These are phyloP conservation scores for Papilio protenor DNA, from an alignment of 2,888 invertebrate species.

Conservation along the genomic window DNA sequence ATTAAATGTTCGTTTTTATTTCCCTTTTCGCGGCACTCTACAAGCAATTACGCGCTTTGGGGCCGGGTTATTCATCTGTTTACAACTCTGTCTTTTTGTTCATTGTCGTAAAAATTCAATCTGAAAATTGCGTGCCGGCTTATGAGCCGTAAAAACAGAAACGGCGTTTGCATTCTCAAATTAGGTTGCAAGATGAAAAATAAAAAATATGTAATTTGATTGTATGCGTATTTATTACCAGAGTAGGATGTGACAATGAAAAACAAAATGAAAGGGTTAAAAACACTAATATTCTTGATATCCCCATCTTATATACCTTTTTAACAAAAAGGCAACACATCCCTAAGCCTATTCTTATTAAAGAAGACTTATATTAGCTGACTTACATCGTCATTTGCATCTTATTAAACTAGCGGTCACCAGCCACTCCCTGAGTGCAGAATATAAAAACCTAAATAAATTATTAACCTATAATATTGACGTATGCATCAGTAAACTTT, in stretches of 20 bases:
- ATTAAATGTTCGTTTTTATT: constrained; percentile 29
- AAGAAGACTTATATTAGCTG: not conserved
- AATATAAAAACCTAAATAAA: too few relatives aligned
- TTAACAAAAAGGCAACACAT: not conserved
- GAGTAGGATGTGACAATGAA: not conserved
- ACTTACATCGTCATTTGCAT: not conserved
- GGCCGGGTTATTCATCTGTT: constrained; percentile 58
- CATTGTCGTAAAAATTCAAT: constrained; percentile 73
- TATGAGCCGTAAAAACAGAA: constrained; percentile 54
- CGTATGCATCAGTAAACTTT: too few relatives aligned
- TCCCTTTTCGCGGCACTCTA: constrained; percentile 17
- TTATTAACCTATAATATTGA: too few relatives aligned
- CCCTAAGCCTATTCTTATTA: not conserved
- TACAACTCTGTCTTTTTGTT: constrained; percentile 62
- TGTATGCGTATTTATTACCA: not conserved
- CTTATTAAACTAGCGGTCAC: not conserved
- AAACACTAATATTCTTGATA: not conserved
- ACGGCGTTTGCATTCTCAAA: constrained; percentile 30
- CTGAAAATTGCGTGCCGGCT: constrained; percentile 66
- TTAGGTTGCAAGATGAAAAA: constrained; percentile 26
- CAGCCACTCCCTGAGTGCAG: too few relatives aligned
- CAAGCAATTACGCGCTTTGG: constrained; percentile 29
- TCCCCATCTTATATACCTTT: constrained; percentile 44
- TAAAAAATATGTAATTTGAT: constrained; percentile 16
- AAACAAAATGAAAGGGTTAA: not conserved